phyloP scores from a whole-genome alignment of 1,140 invertebrate genomes.

The Ephestia elutella region DNA sequence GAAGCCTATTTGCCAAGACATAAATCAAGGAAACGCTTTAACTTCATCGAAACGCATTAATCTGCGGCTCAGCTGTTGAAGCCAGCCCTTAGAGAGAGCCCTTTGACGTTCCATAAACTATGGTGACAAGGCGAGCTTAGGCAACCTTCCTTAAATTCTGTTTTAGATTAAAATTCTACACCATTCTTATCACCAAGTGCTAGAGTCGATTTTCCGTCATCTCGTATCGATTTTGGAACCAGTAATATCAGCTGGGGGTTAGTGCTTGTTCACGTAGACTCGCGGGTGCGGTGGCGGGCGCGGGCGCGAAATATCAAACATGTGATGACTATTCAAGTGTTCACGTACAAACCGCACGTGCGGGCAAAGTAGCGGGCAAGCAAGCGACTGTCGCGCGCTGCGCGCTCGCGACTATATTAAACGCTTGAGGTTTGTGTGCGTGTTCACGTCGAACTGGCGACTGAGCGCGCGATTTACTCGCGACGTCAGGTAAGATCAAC shows the following conservation, averaged over 20 bases:
- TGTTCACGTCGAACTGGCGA: no score
- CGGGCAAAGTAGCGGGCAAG: no score
- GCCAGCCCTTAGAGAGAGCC: conserved; percentile 31
- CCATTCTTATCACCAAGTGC: not conserved
- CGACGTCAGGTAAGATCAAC: no score
- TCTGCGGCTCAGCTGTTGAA: conserved; percentile 54
- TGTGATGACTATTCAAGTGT: no score
- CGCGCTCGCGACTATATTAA: no score
- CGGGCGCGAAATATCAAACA: no score
- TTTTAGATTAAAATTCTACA: not conserved
- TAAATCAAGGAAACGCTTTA: conserved; percentile 40
- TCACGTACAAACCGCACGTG: no score
- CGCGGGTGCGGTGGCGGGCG: no score
- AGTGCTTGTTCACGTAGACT: no score
- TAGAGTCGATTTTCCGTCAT: not conserved
- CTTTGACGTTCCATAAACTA: conserved; percentile 29
- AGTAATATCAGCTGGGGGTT: not conserved
- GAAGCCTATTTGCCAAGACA: conserved; percentile 28
- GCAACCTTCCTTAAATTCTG: conserved; percentile 2
- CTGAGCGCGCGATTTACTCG: no score
- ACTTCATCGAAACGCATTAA: conserved; percentile 44
- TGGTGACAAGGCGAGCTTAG: conserved; percentile 35
- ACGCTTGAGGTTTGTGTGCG: no score
- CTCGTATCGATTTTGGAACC: not conserved
- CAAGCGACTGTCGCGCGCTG: no score